phyloP scores from a whole-genome alignment of 2,888 invertebrate genomes.

The Machimus rusticus region DNA sequence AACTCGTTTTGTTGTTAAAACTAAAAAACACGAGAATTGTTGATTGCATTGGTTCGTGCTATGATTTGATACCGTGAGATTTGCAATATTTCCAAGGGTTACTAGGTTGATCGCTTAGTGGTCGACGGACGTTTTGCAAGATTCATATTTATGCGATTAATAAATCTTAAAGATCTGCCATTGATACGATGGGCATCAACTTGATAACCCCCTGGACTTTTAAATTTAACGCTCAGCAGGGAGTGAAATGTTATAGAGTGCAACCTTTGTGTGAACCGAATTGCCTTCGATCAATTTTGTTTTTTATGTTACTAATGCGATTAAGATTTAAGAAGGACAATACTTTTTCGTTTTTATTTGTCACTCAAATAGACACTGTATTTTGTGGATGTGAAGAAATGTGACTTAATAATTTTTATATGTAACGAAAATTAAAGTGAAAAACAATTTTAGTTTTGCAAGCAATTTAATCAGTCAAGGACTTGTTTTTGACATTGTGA shows the following conservation, averaged over 20 bases:
- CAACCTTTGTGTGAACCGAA: background rate
- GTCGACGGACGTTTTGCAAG: background rate
- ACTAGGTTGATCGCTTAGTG: conserved; percentile 6
- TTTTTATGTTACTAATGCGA: background rate
- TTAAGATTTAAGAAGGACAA: background rate
- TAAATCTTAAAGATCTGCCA: background rate
- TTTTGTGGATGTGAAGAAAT: background rate
- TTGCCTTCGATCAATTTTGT: background rate
- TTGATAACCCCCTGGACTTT: background rate
- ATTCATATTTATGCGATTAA: background rate
- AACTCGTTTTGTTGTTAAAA: conserved; percentile 1
- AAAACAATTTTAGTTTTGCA: background rate
- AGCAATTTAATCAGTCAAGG: background rate
- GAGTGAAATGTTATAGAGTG: background rate
- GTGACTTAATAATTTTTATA: background rate
- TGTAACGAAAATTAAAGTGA: background rate
- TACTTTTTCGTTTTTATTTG: background rate
- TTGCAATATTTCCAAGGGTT: conserved; percentile 22
- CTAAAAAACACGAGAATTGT: background rate
- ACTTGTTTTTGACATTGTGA: background rate
- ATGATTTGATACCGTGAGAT: conserved; percentile 16
- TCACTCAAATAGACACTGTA: background rate
- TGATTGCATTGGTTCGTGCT: conserved; percentile 24
- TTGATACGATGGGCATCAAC: background rate
- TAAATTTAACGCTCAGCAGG: background rate